Percentiles rank a stretch among this genome's conserved stretches.
These are phyloP conservation scores for Myripristis jacobus DNA, from an alignment of 2,797 vertebrate species.

Conservation along the genomic window DNA sequence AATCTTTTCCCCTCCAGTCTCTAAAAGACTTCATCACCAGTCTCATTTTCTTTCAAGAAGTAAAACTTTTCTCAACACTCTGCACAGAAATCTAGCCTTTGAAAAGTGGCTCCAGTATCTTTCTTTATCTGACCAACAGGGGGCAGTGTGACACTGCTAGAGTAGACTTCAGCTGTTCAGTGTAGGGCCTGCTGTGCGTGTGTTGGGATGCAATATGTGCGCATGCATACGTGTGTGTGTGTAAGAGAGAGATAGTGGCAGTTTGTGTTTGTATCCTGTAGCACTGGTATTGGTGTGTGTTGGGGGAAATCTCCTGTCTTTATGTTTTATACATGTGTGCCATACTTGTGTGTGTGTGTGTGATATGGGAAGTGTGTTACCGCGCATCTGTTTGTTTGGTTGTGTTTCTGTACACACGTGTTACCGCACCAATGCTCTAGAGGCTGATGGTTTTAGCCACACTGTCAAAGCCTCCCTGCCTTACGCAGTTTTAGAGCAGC, in stretches of 20 bases:
- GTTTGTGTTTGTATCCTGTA: slow-evolving; percentile 22
- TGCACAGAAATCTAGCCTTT: neutral
- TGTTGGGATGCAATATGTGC: slow-evolving; percentile 10
- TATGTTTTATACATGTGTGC: slow-evolving; percentile 5
- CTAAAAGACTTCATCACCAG: no score
- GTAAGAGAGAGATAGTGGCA: neutral
- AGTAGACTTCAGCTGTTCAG: neutral
- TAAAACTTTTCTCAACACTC: neutral
- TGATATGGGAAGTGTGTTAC: slow-evolving; percentile 5
- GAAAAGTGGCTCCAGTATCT: neutral
- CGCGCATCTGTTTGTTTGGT: neutral
- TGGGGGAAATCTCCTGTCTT: no score
- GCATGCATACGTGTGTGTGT: neutral
- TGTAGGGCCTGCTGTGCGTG: neutral
- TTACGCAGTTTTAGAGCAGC: slow-evolving; percentile 66
- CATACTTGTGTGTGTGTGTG: slow-evolving; percentile 2
- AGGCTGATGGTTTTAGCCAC: slow-evolving; percentile 45
- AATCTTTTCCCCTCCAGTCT: no score
- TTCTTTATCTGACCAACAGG: slow-evolving; percentile 57
- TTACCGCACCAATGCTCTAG: slow-evolving; percentile 47
- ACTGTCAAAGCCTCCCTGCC: slow-evolving; percentile 54
- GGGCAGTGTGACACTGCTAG: slow-evolving; percentile 71
- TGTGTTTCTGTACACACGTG: slow-evolving; percentile 38
- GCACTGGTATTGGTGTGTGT: slow-evolving; percentile 12
- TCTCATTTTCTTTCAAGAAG: neutral